These are phyloP conservation scores for Falco novaeseelandiae DNA, from an alignment of 2,797 vertebrate genomes.

Conservation along the genomic window DNA sequence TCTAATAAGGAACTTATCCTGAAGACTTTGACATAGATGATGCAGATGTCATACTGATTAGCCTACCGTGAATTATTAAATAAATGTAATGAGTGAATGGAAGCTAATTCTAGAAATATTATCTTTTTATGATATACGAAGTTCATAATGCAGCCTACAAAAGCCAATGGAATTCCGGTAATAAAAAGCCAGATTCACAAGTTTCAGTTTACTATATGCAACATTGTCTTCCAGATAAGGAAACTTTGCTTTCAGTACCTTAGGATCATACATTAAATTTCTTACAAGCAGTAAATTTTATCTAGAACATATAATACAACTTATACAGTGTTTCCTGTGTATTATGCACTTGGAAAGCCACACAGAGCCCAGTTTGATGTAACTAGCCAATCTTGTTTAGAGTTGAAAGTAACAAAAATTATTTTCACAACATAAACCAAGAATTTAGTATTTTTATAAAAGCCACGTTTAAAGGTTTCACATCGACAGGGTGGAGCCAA, in stretches of 20 bases:
- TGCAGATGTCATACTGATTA: neutral
- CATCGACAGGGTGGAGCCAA: neutral
- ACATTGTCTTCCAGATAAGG: neutral
- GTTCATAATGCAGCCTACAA: neutral
- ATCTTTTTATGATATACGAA: neutral
- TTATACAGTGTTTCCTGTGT: constrained; percentile 19
- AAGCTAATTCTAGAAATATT: constrained; percentile 15
- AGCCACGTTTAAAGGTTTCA: neutral
- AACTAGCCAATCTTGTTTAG: neutral
- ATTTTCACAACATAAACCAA: neutral
- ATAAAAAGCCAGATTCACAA: neutral
- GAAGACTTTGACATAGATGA: neutral
- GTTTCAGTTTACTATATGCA: neutral
- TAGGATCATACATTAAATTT: neutral
- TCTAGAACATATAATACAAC: constrained; percentile 36
- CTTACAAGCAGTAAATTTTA: constrained; percentile 45
- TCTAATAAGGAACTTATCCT: neutral
- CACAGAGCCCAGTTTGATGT: neutral
- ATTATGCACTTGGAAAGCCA: constrained; percentile 22
- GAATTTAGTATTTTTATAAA: constrained; percentile 9
- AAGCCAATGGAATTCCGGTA: neutral
- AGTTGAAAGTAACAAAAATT: constrained; percentile 7
- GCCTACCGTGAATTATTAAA: neutral
- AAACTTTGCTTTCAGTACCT: constrained; percentile 8
- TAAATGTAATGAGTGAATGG: neutral